These are phyloP conservation scores for Drosophila setosimentum DNA, from an alignment of 2,888 invertebrate genomes.

Conservation along the genomic window DNA sequence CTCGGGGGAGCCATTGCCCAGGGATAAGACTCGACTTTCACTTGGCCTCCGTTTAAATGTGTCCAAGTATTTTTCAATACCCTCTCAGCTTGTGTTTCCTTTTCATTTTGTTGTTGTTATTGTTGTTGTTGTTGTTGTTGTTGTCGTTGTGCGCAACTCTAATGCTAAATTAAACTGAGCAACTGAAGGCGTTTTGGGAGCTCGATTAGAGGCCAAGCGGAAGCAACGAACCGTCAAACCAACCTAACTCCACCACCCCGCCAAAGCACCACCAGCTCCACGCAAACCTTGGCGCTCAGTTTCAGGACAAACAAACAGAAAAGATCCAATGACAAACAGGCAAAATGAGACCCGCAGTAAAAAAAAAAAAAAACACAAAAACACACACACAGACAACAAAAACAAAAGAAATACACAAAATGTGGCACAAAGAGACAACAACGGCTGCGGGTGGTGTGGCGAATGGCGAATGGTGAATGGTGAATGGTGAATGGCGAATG, in stretches of 20 bases:
- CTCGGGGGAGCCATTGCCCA: conserved; percentile 28
- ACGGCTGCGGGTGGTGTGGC: conserved; percentile 23
- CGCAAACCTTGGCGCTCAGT: conserved; percentile 6
- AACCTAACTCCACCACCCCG: not conserved
- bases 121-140: not conserved
- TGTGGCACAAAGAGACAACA: conserved; percentile 18
- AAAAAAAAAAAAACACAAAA: conserved; percentile 35
- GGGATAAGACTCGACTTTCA: conserved; percentile 33
- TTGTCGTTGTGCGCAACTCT: conserved; percentile 34
- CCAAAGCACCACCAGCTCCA: too few relatives aligned
- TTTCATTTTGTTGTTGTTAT: not conserved
- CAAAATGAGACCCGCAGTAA: conserved; percentile 32
- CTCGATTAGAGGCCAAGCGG: conserved; percentile 61
- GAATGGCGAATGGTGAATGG: not conserved
- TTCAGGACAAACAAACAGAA: conserved; percentile 14
- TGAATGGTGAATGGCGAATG: not conserved
- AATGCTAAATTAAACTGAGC: conserved; percentile 64
- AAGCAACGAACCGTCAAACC: conserved; percentile 33
- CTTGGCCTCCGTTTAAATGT: conserved; percentile 59
- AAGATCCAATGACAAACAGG: conserved; percentile 52
- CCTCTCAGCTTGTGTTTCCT: not conserved
- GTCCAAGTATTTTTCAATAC: conserved; percentile 60
- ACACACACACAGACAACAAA: conserved; percentile 3
- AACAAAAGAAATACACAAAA: conserved; percentile 44
- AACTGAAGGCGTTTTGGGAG: conserved; percentile 61